A percentile compares a stretch with the other conserved stretches of the same genome.
Conservation (phyloP, 2,888 invertebrate species). For the Harmothoe impar region DNA sequence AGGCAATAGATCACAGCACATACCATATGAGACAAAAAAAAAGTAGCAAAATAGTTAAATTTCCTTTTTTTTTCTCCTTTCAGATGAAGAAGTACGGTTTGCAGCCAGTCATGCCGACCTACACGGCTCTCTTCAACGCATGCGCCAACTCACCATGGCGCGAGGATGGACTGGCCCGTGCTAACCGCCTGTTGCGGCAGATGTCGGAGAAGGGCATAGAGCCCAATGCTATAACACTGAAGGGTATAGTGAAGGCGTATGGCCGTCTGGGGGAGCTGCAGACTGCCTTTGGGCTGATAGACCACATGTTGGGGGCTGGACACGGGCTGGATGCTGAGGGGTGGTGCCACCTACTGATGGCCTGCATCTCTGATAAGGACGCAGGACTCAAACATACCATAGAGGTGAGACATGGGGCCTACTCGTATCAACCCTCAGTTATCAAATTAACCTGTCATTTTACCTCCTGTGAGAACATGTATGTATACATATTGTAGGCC, state of each 20-base stretch:
- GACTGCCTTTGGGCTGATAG: conserved; percentile 91
- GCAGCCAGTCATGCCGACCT: conserved; percentile 88
- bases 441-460: no score
- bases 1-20: no score
- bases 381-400: conserved; percentile 92
- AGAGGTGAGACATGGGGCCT: no score
- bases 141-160: conserved; percentile 90
- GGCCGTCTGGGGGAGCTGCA: conserved; percentile 91
- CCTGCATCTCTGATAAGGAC: conserved; percentile 90
- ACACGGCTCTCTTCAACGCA: conserved; percentile 93
- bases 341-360: conserved; percentile 91
- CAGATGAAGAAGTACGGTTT: conserved; percentile 91
- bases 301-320: conserved; percentile 88
- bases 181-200: conserved; percentile 87
- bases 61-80: not conserved
- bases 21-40: no score
- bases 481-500: no score
- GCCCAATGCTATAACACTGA: conserved; percentile 91
- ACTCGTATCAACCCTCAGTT: no score
- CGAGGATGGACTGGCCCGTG: conserved; percentile 88
- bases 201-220: conserved; percentile 87
- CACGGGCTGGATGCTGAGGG: conserved; percentile 86
- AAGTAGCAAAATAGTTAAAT: no score
- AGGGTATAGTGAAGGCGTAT: conserved; percentile 95
- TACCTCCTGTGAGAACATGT: no score